A percentile compares a stretch with the other conserved stretches of the same genome.
These are phyloP conservation scores for Rhynchophorus ferrugineus DNA, from an alignment of 1,140 invertebrate species.

Conservation along the genomic window DNA sequence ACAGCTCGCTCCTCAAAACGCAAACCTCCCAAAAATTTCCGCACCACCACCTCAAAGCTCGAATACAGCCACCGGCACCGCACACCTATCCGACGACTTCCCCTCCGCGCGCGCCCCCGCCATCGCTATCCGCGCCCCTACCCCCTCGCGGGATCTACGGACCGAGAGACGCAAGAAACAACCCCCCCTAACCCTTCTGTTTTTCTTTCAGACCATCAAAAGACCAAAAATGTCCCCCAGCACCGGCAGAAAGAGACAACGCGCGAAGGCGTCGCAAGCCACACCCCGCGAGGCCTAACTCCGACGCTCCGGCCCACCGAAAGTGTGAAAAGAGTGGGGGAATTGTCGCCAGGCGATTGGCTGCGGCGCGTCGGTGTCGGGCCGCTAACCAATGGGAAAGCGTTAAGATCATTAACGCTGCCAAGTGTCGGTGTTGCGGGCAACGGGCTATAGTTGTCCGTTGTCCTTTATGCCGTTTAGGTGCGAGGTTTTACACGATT, in stretches of 20 bases:
- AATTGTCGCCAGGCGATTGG: constrained; percentile 36
- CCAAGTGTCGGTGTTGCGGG: constrained; percentile 32
- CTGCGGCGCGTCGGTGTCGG: constrained; percentile 21
- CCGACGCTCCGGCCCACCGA: constrained; percentile 36
- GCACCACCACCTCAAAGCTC: constrained; percentile 13
- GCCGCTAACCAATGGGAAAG: constrained; percentile 31
- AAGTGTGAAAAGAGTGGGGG: constrained; percentile 39
- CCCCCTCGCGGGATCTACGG: neutral
- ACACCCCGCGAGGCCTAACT: constrained; percentile 40
- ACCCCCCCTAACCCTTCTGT: constrained; percentile 10
- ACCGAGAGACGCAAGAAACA: no score
- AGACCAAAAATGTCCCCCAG: constrained; percentile 28
- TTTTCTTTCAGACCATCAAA: constrained; percentile 16
- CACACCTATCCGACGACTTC: constrained; percentile 1
- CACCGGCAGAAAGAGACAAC: constrained; percentile 19
- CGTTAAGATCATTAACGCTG: constrained; percentile 39
- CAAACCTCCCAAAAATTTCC: constrained; percentile 11
- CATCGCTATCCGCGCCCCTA: neutral
- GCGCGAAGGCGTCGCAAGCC: constrained; percentile 30
- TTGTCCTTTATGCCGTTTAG: constrained; percentile 35
- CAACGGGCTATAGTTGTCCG: constrained; percentile 37
- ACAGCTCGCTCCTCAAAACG: constrained; percentile 1
- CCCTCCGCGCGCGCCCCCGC: neutral
- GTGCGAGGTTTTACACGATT: constrained; percentile 36
- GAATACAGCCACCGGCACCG: neutral